Evolutionary conservation across 2,113 vertebrate species (phyloP).

Genomic region (Cichladusa arquata): DNA sequence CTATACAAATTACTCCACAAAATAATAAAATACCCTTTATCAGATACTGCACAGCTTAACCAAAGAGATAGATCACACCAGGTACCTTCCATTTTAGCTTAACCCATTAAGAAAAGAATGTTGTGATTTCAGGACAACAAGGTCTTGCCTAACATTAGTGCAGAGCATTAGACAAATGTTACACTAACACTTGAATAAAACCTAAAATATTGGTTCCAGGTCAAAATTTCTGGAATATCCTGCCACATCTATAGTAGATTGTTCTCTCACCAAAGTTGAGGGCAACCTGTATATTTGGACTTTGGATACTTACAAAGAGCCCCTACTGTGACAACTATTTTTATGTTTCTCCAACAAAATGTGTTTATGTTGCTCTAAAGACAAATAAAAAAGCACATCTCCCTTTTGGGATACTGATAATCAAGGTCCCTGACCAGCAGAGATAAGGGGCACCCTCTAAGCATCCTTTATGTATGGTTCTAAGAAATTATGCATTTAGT

Average conservation of each 20-base stretch:
- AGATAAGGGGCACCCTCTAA: background rate
- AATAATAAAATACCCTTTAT: slow-evolving; percentile 20
- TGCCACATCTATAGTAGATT: background rate
- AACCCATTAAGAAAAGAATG: background rate
- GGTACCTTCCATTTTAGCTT: background rate
- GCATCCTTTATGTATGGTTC: background rate
- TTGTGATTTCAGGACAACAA: background rate
- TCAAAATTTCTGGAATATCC: background rate
- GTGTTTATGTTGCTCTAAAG: background rate
- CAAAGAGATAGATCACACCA: background rate
- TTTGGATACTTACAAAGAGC: background rate
- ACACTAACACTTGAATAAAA: background rate
- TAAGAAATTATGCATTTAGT: background rate
- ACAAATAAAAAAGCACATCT: background rate
- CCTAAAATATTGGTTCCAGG: background rate
- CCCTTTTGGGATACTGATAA: background rate
- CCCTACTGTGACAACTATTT: background rate
- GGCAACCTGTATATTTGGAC: background rate
- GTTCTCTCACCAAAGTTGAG: background rate
- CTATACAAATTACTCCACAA: background rate
- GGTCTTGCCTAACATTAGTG: background rate
- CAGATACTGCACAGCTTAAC: background rate
- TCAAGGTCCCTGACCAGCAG: background rate
- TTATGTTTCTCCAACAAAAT: background rate
- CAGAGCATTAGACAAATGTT: background rate